Evolutionary conservation across 1,140 invertebrate species (phyloP), one percentile per base, ranked within the genome.

Genomic region (Helicoverpa armigera): DNA sequence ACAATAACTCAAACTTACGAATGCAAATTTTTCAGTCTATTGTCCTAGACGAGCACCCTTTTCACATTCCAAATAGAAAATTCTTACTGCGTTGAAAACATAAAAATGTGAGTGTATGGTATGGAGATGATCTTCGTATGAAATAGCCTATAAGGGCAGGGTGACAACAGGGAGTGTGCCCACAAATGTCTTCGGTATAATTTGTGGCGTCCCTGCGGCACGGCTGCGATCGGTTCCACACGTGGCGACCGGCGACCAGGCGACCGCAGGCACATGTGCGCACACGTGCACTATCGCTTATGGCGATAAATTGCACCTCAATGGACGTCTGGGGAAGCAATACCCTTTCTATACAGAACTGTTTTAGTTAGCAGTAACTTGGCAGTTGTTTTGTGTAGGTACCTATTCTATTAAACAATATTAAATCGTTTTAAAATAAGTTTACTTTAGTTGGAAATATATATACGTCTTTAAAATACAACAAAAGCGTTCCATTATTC

Each of bases 221-320:
- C 50, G 53, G 2, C 1, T 14, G n/a, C 35, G 73, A 75, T 75
- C 54, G 56, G 10, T 75, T 23, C 16, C 54, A 75, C 73, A 75
- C 58, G 73, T 75, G 73, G 43, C 35, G 63, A 43, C 35, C 35
- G 35, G 35, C 5, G 35, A 43, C 1, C 35, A 43, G 73, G 43
- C 63, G 63, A 48, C 63, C 56, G 16, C 31, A 35, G 23, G 2
- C 31, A 60, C 43, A 51, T n/a, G 23, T 65, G 35, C 72, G 31
- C 54, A 75, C 73, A 75, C 61, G 73, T 75, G 73, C 43, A 75
- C 31, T 2, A 75, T 75, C 54, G 35, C 56, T 75, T 75, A 75
- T 50, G 31, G 12, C 11, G 10, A 51, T 75, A 43, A 75, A 61
- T 75, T 75, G 1, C 18, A 23, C 16, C 23, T n/a, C 1, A 14